Evolutionary conservation across 92 coral and sea anemone genomes (phyloP).

Genomic region (Zoanthus solanderi): DNA sequence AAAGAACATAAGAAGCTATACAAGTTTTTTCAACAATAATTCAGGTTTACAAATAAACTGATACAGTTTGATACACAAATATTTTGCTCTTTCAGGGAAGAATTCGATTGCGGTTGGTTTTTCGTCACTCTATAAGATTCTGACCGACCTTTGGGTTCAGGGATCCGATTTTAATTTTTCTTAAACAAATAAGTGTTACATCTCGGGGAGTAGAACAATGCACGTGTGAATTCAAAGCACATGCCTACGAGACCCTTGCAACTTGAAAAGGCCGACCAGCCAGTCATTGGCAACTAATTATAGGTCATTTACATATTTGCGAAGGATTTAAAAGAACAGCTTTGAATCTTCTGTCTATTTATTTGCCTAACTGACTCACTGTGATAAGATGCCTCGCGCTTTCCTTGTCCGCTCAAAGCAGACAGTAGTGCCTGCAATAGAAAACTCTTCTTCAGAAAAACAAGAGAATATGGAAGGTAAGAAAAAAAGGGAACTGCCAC

Average conservation of each 20-base stretch:
- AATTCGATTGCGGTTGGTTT: neutral
- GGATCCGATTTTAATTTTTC: conserved; percentile 41
- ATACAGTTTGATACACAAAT: conserved; percentile 45
- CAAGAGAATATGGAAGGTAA: conserved; percentile 50
- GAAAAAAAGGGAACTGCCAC: neutral
- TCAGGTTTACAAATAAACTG: conserved; percentile 60
- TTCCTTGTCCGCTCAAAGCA: conserved; percentile 83
- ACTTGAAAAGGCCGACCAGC: conserved; percentile 57
- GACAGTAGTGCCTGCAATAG: conserved; percentile 9
- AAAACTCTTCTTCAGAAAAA: conserved; percentile 32
- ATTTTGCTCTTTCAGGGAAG: neutral
- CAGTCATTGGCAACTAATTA: conserved; percentile 70
- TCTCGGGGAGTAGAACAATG: conserved; percentile 34
- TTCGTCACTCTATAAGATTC: neutral
- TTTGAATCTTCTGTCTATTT: conserved; percentile 58
- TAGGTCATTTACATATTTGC: conserved; percentile 81
- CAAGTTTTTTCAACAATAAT: conserved; percentile 57
- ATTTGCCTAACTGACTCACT: conserved; percentile 2
- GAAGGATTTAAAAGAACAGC: conserved; percentile 74
- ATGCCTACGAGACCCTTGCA: conserved; percentile 44
- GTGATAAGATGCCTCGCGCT: conserved; percentile 79
- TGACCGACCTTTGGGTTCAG: conserved; percentile 24
- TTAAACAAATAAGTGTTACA: conserved; percentile 49
- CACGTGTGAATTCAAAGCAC: conserved; percentile 53
- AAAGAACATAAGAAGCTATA: conserved; percentile 42